Evolutionary conservation across 2,888 invertebrate species (phyloP).

Genomic region (Chrysolina americana): DNA sequence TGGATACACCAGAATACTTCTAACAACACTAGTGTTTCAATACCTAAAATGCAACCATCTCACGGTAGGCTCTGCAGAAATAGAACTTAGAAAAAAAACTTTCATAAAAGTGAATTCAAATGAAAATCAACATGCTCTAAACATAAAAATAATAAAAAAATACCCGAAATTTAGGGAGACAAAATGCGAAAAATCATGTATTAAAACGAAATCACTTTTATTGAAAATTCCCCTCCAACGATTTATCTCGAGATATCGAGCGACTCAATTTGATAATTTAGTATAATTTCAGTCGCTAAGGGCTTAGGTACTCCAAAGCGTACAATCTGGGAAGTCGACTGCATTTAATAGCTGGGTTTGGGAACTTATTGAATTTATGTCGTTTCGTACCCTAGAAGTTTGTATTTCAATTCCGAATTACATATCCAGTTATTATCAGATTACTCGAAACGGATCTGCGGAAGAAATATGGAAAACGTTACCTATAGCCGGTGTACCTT

Average conservation of each 20-base stretch:
- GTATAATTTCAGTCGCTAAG: background rate
- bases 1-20: no score
- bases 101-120: no score
- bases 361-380: background rate
- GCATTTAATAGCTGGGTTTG: background rate
- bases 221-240: no score
- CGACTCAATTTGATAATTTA: background rate
- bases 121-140: no score
- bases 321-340: background rate
- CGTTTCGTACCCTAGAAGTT: background rate
- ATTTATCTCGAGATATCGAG: background rate
- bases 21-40: no score
- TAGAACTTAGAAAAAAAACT: no score
- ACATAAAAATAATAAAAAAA: no score
- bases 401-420: background rate
- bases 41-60: no score
- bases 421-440: background rate
- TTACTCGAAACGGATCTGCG: background rate
- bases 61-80: no score
- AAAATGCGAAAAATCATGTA: no score
- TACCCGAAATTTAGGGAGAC: no score
- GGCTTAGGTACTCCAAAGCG: background rate
- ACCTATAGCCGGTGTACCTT: background rate
- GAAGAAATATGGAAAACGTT: background rate
- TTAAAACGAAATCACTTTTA: no score